Evolutionary conservation across 2,888 invertebrate species (phyloP), one percentile per base, ranked within the genome.

Genomic region (Harpalus rubripes): DNA sequence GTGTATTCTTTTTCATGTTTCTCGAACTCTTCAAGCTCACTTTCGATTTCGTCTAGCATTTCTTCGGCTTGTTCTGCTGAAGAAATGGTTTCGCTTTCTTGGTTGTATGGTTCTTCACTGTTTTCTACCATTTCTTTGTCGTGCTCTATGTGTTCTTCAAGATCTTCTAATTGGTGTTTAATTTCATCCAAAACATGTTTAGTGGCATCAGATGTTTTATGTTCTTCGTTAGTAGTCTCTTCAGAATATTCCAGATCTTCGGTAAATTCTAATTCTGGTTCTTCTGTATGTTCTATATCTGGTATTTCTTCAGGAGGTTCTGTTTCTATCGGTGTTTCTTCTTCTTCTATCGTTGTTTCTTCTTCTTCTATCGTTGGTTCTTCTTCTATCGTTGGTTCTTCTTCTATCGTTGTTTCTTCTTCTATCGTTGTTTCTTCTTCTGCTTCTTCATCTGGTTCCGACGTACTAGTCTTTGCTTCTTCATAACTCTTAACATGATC

Each of bases 271-370:
- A 56, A 16, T 58, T 79, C 68, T 15, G 15, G 44, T 68, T 81
- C 78, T 79, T 84, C 72, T 72, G 32, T 16, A 56, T 68, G 26
- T 81, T 81, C 81, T 52, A 52, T 65, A 81, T 18, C 22, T 8
- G 63, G 8, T 26, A 7, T 26, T n/a, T 68, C 26, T 15, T 39
- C 68, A n/a, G 63, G 12, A 26, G 10, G 26, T 4, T 26, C 63
- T 18, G 8, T 26, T 8, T 63, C 16, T 63, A 0, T 18, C 26
- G 12, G 12, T 26, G 26, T 26, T 63, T 26, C 26, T 12, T 26
- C 22, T 63, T 63, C 26, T 10, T 1, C 12, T 12, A n/a, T n/a
- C n/a, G n/a, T n/a, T n/a, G 1, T 2, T 10, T 4, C 63, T 26
- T 63, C 22, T 63, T 7, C 18, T 16, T 59, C 59, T 26, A n/a